Base-by-base conservation (phyloP, 2,888 invertebrate genomes). In the Melanargia galathea region DNA sequence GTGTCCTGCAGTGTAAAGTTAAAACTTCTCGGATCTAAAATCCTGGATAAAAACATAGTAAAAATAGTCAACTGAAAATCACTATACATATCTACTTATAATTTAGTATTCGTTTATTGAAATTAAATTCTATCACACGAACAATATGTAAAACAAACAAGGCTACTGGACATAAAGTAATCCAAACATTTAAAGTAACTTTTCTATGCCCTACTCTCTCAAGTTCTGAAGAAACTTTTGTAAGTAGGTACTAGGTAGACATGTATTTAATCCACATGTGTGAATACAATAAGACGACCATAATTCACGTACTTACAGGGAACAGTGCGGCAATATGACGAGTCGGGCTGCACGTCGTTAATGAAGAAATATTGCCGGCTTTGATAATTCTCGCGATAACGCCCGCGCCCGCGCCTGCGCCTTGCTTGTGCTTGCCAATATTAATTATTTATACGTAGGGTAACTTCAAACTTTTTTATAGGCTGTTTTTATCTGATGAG, bases 341-440 rank as follows among this genome's bases (percentile, higher is more conserved):
- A 57, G 45, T 16, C 45, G 20, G 52, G 49, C 26, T 20, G 18
- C 35, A 52, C 20, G 82, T 84, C 80, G 82, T 86, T 89, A 89
- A 89, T 90, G 89, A 90, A 89, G 89, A 90, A 90, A 90, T 90
- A 90, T 89, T 83, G 86, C 86, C 71, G 74, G 79, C 77, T 78
- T 80, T 82, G 87, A 89, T 90, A 86, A 84, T 78, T 76, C 77
- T 74, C 72, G 71, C 79, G 88, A 88, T 89, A 89, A 74, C 76
- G 74, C 69, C 60, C 63, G 76, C 74, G 72, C 78, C 77, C 79
- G 81, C 80, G 75, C 76, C 73, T 73, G 80, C 80, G 75, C 76
- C 73, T 73, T 79, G 77, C 73, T 75, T 74, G 72, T 74, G 73
- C 78, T 73, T 75, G 71, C 71, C 71, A 71, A 78, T 83, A 83